Base-by-base conservation (phyloP, 2,113 vertebrate genomes). In the Sprattus sprattus region DNA sequence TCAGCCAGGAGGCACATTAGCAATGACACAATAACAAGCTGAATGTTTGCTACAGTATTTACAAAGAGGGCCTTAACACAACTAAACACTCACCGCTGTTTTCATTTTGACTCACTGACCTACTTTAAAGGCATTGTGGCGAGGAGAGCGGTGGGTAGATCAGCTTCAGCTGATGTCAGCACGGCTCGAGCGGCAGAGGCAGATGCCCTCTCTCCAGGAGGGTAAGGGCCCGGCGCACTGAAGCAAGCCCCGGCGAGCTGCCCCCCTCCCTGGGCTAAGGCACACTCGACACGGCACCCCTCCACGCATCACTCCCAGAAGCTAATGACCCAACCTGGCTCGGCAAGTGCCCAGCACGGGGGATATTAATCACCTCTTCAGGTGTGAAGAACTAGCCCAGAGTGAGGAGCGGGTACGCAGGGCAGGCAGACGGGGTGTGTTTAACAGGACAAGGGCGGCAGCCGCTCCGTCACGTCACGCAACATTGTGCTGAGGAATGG, bases 311-410 rank as follows among this genome's bases (percentile, higher is more conserved):
- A 83, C 81, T 81, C 87, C 88, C 81, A 90, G 57, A 89, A 87
- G 83, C 84, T 89, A 90, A 90, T 89, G 89, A 89, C 88, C 89
- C 89, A 86, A 81, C 83, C 83, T 85, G 85, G 84, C 81, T 84
- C 88, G 85, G 75, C 50, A 13, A 60, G 15, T 25, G 52, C 88
- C 85, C 89, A 82, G 88, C 89, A 52, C 83, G 83, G 83, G 88
- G 82, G 71, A 50, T 83, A 85, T 78, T 13, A 78, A 85, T 90
- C 82, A 89, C 81, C 81, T 86, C 83, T 52, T 78, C 71, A 78
- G 71, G 71, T 78, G 71, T 78, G 71, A 78, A 78, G 71, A 78
- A 78, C 71, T 78, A 15, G 71, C 82, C 71, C 45, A 85, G 83
- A 83, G 39, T 89, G 88, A 81, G 82, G 86, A 11, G 46, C 67